Percentiles rank a stretch among this genome's conserved stretches.
phyloP scores from a whole-genome alignment of 2,113 vertebrate genomes.

The Turdus rufiventris region DNA sequence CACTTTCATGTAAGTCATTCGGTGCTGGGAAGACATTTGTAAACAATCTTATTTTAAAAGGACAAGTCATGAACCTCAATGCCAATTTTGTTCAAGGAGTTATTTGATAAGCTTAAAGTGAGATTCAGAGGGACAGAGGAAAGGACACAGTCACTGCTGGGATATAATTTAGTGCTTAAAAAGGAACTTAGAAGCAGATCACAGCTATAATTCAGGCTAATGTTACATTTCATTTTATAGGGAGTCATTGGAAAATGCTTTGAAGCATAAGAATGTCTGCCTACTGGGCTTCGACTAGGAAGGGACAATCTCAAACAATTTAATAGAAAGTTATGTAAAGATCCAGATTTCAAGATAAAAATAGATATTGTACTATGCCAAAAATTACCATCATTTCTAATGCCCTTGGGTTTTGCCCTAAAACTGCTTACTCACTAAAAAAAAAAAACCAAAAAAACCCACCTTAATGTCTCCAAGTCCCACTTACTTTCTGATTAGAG shows the following conservation, averaged over 20 bases:
- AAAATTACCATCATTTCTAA: not conserved
- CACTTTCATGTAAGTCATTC: not conserved
- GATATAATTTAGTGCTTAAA: conserved; percentile 12
- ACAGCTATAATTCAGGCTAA: conserved; percentile 49
- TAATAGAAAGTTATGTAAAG: conserved; percentile 51
- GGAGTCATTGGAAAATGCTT: conserved; percentile 26
- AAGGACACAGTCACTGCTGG: not conserved
- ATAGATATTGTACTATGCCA: not conserved
- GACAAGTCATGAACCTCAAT: conserved; percentile 1
- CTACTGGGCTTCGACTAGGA: not conserved
- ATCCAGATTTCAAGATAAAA: conserved; percentile 37
- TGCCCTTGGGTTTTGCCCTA: conserved; percentile 39
- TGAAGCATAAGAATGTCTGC: conserved; percentile 26
- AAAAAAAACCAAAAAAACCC: not conserved
- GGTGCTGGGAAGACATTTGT: not conserved
- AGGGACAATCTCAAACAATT: not conserved
- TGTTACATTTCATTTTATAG: conserved; percentile 37
- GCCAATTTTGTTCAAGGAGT: not conserved
- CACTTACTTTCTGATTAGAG: conserved; percentile 34
- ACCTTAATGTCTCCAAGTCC: not conserved
- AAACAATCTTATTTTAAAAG: conserved; percentile 26
- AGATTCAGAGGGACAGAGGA: not conserved
- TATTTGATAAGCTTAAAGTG: conserved; percentile 15
- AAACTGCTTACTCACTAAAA: conserved; percentile 31
- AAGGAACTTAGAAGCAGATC: not conserved